Evolutionary conservation across 2,797 vertebrate species (phyloP).

Genomic region (Coluber constrictor): DNA sequence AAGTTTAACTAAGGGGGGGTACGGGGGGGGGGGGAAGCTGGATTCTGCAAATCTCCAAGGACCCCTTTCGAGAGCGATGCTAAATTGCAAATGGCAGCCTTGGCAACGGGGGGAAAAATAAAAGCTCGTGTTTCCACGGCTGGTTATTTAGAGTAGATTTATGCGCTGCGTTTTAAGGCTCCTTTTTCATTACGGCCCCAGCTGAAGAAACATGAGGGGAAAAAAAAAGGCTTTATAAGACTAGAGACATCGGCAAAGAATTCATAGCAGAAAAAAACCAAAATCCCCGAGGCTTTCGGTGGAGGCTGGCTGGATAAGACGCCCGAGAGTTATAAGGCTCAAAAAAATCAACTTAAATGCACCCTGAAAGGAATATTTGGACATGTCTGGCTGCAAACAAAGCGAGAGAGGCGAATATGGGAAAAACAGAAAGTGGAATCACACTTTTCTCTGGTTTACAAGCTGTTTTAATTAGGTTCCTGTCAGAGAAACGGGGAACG

Average conservation of each 20-base stretch:
- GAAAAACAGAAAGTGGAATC: neutral
- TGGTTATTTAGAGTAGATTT: neutral
- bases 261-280: neutral
- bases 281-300: neutral
- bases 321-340: neutral
- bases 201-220: neutral
- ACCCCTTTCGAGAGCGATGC: neutral
- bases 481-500: neutral
- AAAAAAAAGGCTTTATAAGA: neutral
- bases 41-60: neutral
- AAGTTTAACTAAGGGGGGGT: neutral
- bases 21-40: neutral
- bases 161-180: neutral
- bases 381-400: neutral
- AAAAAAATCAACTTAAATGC: neutral
- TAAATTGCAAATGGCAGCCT: neutral
- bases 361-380: neutral
- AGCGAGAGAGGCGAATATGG: neutral
- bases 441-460: neutral
- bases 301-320: neutral
- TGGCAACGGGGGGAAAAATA: neutral
- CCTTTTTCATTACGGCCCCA: neutral
- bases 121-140: neutral
- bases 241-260: neutral
- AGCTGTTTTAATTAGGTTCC: slow-evolving; percentile 16